Base-by-base conservation (phyloP, 2,797 vertebrate genomes). In the Lates japonicus region DNA sequence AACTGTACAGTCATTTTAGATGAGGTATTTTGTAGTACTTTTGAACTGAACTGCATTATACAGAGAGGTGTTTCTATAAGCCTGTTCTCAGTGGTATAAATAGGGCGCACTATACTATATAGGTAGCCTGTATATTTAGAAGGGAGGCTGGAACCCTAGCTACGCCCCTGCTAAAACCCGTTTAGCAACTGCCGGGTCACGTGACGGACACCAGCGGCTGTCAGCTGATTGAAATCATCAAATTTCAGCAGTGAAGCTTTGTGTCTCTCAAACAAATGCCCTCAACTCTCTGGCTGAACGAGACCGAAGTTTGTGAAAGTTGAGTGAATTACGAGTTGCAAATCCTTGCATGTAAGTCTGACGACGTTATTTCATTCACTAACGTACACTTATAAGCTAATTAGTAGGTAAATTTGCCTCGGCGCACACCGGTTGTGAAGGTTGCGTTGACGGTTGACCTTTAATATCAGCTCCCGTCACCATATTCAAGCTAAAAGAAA, bases 221-320 rank as follows among this genome's bases (percentile, higher is more conserved):
- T 86, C 91, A 89, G 88, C 87, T 89, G 91, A 72, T 76, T 59
- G 68, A 74, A 29, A 7, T 2, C 80, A 70, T 90, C 82, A 63
- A 0, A 41, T 89, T 84, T 87, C 84, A 9, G 17, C 33, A 9
- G 74, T n/a, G 63, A 48, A 13, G 65, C 60, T 37, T 72, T 12
- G 20, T 13, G 13, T 41, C 3, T 42, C 12, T 42, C 7, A 9
- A 2, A 9, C 39, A 9, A 2, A 9, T 9, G 8, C 1, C 29
- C 35, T 39, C 10, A 25, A 16, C 35, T 63, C 35, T 4, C 0
- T 8, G 35, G 0, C 44, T 9, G 2, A 68, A 42, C 29, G 0
- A 12, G 41, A 25, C 29, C 6, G 10, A 33, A 46, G 33, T 70
- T 41, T 29, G 42, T 33, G 16, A 5, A 66, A 76, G 1, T 9